Base-by-base conservation (phyloP, 2,797 vertebrate genomes). In the Diceros bicornis region DNA sequence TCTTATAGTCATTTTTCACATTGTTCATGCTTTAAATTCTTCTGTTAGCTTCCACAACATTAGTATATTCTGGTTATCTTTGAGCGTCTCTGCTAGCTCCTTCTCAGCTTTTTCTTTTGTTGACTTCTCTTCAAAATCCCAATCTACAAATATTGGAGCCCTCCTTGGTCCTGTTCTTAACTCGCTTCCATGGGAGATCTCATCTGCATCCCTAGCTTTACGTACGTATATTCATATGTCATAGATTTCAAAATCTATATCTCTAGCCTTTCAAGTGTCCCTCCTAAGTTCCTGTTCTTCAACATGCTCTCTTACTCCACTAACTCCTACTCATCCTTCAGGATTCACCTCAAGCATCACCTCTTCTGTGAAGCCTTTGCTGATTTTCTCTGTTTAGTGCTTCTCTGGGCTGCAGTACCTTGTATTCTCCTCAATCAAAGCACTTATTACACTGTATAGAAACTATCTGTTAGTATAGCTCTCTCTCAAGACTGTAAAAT, bases 401-500 rank as follows among this genome's bases (percentile, higher is more conserved):
- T 47, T 68, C 34, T 68, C 62, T 82, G 20, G 27, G 12, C 32
- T 21, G 41, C 10, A 75, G 11, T n/a, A 20, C 2, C 47, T n/a
- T 71, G 12, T 50, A 34, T 21, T 62, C 41, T 57, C 41, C 41
- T 89, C 23, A 5, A 29, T 69, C 47, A 82, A 91, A 77, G 72
- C 29, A 68, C 16, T 79, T 47, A 37, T 21, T 41, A 64, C 20
- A 13, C 7, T 23, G 6, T 27, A n/a, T 16, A 41, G 79, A 25
- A 93, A 37, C 44, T 37, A 34, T 55, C 21, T 34, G 32, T 69
- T 57, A 74, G 71, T 41, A 69, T 27, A 86, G 34, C 57, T 64
- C 89, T 84, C 71, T 89, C 93, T 89, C 52, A 84, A 96, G 59
- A 75, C 44, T 41, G 23, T 77, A 81, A 94, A 69, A 92, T 79